Base-by-base conservation (phyloP, 2,888 invertebrate species). In the Drosophila limbata region DNA sequence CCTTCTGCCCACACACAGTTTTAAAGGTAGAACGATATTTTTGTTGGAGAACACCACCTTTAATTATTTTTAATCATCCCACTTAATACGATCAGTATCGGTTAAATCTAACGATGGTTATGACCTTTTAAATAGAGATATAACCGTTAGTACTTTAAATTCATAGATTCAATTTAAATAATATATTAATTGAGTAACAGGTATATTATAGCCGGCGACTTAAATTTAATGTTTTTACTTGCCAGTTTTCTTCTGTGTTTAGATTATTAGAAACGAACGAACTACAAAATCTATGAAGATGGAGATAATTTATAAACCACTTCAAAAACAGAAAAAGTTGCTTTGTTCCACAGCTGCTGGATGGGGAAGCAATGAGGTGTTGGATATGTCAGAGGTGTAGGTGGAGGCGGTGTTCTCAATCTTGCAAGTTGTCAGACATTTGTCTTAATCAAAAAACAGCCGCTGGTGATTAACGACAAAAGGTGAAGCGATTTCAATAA, bases 251-350 rank as follows among this genome's bases (percentile, higher is more conserved):
- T 42, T 57, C 53, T 33, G 47, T 59, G 72, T 84, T 84, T 86
- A 86, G 87, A 81, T 81, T 86, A 86, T 81, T 68, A 78, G 64
- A 76, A 74, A 64, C 50, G 75, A 86, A 84, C 81, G 75, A 81
- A 67, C 87, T 68, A 73, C 55, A 53, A 69, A 79, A 55, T 51
- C 59, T 53, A 45, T 60, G 64, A 59, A 72, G 68, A 60, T 77
- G 87, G 61, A 86, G 87, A 86, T 84, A 81, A 88, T 88, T 84
- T 84, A 86, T 88, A 88, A 81, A 80, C 61, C 84, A 80, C 83
- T 83, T 85, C 80, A 83, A 48, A 55, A 51, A 13, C 21, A 51
- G 45, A 45, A 57, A 56, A 63, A 56, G 19, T 47, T 56, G 50
- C 60, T 71, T 59, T 72, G 50, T 65, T 69, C 56, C 56, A 57